Percentiles rank a stretch among this genome's conserved stretches.
Conservation (phyloP, 2,113 vertebrate genomes). For the Ivindomyrus marchei region DNA sequence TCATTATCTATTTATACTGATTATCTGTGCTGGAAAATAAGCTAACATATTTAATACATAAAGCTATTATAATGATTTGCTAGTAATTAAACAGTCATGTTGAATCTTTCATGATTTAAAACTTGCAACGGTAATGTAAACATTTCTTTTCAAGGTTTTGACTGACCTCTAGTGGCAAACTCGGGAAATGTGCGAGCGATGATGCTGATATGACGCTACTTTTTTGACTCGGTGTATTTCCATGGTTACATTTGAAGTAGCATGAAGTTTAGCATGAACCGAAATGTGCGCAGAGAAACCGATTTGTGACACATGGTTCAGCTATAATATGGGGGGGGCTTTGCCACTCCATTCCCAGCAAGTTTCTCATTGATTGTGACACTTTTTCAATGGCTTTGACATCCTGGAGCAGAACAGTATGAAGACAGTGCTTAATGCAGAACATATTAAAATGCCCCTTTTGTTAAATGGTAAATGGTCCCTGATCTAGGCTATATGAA, state of each 20-base stretch:
- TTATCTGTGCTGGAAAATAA: neutral
- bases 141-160: neutral
- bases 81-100: neutral
- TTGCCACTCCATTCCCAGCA: neutral
- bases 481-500: neutral
- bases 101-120: neutral
- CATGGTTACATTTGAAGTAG: neutral
- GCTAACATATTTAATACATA: neutral
- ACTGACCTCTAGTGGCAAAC: constrained; percentile 8
- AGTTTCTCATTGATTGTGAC: neutral
- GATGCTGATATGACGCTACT: neutral
- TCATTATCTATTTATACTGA: neutral
- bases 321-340: neutral
- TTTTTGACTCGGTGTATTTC: neutral
- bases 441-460: neutral
- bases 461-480: neutral
- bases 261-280: neutral
- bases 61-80: neutral
- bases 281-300: neutral
- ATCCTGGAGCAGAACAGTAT: neutral
- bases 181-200: neutral
- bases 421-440: neutral
- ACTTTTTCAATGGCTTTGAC: neutral
- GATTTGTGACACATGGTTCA: neutral
- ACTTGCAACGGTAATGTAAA: neutral